These are phyloP conservation scores for Aspidiotus rigidus DNA, from an alignment of 2,888 invertebrate species.

Conservation along the genomic window DNA sequence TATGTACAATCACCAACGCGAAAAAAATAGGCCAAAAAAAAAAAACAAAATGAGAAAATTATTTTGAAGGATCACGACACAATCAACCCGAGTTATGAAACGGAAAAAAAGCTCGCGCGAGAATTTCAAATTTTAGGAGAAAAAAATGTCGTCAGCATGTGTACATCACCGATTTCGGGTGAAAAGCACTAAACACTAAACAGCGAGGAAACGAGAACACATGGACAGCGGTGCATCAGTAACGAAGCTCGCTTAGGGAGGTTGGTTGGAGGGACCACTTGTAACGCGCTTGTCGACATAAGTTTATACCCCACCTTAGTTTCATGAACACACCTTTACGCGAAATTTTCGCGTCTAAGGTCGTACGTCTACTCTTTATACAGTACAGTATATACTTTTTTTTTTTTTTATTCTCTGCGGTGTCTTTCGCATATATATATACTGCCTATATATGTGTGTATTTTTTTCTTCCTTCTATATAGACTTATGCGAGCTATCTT, in stretches of 20 bases:
- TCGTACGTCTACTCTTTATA: constrained; percentile 7
- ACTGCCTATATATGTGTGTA: too few species aligned
- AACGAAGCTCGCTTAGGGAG: constrained; percentile 12
- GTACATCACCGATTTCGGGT: constrained; percentile 1
- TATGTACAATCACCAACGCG: too few species aligned
- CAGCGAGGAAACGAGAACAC: constrained; percentile 22
- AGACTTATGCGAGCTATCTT: too few species aligned
- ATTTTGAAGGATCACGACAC: too few species aligned
- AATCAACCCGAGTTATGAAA: too few species aligned
- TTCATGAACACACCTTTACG: constrained; percentile 22
- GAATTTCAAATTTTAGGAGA: too few species aligned
- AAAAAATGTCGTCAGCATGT: too few species aligned
- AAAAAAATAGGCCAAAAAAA: too few species aligned
- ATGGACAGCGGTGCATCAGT: constrained; percentile 29
- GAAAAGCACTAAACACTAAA: constrained; percentile 7
- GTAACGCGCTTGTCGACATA: constrained; percentile 33
- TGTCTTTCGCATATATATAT: not conserved
- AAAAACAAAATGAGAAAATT: too few species aligned
- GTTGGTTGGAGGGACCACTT: constrained; percentile 31
- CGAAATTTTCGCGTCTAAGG: constrained; percentile 22
- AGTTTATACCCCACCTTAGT: constrained; percentile 22
- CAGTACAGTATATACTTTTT: not conserved
- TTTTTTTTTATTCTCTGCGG: not conserved
- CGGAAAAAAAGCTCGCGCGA: too few species aligned
- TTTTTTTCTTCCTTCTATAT: too few species aligned